A percentile compares a stretch with the other conserved stretches of the same genome.
Evolutionary conservation across 2,888 invertebrate genomes (phyloP).

Genomic region (Nezara viridula): DNA sequence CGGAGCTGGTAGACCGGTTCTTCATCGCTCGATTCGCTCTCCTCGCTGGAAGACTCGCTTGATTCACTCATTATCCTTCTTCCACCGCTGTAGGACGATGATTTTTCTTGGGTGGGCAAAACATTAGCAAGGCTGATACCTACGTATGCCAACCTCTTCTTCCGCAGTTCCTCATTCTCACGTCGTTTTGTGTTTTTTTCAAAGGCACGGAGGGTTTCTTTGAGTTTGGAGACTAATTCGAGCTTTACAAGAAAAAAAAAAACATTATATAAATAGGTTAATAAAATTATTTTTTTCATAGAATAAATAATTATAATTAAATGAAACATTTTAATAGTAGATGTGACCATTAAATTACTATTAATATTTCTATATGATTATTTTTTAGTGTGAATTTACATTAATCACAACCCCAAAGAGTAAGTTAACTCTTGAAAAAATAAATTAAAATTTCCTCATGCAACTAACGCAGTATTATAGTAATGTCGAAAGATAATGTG

Average conservation of each 20-base stretch:
- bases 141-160: slow-evolving; percentile 81
- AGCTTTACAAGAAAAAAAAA: slow-evolving; percentile 46
- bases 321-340: no score
- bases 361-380: no score
- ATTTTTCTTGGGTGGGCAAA: slow-evolving; percentile 69
- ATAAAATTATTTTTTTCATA: background rate
- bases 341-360: no score
- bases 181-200: slow-evolving; percentile 77
- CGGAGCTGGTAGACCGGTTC: slow-evolving; percentile 88
- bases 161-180: slow-evolving; percentile 77
- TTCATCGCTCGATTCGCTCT: slow-evolving; percentile 69
- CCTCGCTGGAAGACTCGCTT: slow-evolving; percentile 62
- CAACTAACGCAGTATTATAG: no score
- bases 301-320: no score
- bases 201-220: slow-evolving; percentile 81
- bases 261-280: background rate
- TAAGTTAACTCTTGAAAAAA: background rate
- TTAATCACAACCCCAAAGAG: no score
- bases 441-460: no score
- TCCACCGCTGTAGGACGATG: background rate
- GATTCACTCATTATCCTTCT: slow-evolving; percentile 15
- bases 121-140: slow-evolving; percentile 83
- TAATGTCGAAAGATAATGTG: no score
- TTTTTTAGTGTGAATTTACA: no score
- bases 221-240: slow-evolving; percentile 73